Evolutionary conservation across 2,797 vertebrate genomes (phyloP), one percentile per base, ranked within the genome.

Genomic region (Clarias laeviceps): DNA sequence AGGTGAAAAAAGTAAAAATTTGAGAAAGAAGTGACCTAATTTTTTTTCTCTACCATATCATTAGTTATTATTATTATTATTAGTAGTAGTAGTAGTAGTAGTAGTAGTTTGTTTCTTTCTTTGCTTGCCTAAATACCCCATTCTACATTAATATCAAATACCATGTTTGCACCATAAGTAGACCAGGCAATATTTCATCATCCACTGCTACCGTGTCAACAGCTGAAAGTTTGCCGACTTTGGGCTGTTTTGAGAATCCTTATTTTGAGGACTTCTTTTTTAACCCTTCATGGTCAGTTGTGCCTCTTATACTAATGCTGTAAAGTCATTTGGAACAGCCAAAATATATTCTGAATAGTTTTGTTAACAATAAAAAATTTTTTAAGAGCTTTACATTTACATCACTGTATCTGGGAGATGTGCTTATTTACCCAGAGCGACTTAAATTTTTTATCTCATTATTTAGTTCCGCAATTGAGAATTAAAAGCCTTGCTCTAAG

Each of bases 301-400:
- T 78, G 54, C 29, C 74, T 77, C 54, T 77, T 27, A 32, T 54
- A 54, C 14, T 54, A 32, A 29, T 24, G 50, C 50, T 12, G 6
- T n/a, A 24, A 68, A 50, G 11, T 29, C 62, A 81, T 27, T 66
- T 81, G 34, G 78, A 37, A 6, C 11, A 54, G 50, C 37, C 27
- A 37, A 69, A 59, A 82, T 69, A 57, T 7, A 82, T 57, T 70
- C 24, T 59, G 20, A 56, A 76, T 76, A 66, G 61, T 32, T 76
- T 65, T 83, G 11, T 29, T 83, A 57, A 18, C 29, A 70, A 59
- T 29, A 56, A 82, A 74, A 59, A 85, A 74, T 56, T 66, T 56
- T 24, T 27, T 62, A 54, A 11, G 54, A 61, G 57, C 45, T 65
- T 14, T 54, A 54, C 50, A 54, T 54, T 54, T 54, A 14, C 50